These are phyloP conservation scores for Microctenopoma stevenorrisi DNA, from an alignment of 2,797 vertebrate species.

Conservation along the genomic window DNA sequence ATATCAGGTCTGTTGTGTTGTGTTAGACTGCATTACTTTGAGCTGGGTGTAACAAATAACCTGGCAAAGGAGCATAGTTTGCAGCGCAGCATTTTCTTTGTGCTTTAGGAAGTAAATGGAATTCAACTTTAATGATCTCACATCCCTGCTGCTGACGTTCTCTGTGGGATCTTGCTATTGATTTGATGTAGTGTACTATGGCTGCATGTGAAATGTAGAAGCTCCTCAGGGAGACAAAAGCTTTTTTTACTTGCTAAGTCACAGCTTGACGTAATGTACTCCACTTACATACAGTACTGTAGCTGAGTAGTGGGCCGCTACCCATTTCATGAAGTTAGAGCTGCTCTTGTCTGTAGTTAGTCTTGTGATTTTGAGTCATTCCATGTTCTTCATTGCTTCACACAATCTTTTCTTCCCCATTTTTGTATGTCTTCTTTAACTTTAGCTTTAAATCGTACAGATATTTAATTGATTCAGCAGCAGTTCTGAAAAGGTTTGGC, in stretches of 20 bases:
- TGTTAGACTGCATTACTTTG: conserved; percentile 31
- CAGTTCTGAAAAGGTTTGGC: too few relatives aligned
- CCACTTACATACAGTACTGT: conserved; percentile 23
- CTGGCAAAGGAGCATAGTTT: conserved; percentile 8
- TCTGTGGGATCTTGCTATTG: conserved; percentile 51
- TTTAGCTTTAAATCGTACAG: background rate
- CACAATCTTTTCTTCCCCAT: conserved; percentile 24
- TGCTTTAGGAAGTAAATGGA: conserved; percentile 18
- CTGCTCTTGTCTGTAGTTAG: conserved; percentile 31
- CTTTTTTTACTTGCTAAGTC: conserved; percentile 49
- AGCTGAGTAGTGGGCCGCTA: conserved; percentile 47
- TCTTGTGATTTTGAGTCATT: conserved; percentile 26
- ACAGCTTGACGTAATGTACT: conserved; percentile 50
- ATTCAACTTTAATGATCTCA: conserved; percentile 37
- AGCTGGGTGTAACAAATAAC: conserved; percentile 21
- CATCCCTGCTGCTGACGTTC: conserved; percentile 29
- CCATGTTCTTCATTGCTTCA: conserved; percentile 24
- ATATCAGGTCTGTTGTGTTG: conserved; percentile 1
- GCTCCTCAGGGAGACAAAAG: conserved; percentile 48
- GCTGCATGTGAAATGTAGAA: conserved; percentile 47
- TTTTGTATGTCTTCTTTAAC: conserved; percentile 20
- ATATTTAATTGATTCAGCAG: background rate
- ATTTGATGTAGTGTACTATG: conserved; percentile 54
- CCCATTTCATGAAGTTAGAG: conserved; percentile 34
- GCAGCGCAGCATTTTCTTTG: conserved; percentile 7